Base-by-base conservation (phyloP, 2,888 invertebrate genomes). In the Andricus quercusramuli region DNA sequence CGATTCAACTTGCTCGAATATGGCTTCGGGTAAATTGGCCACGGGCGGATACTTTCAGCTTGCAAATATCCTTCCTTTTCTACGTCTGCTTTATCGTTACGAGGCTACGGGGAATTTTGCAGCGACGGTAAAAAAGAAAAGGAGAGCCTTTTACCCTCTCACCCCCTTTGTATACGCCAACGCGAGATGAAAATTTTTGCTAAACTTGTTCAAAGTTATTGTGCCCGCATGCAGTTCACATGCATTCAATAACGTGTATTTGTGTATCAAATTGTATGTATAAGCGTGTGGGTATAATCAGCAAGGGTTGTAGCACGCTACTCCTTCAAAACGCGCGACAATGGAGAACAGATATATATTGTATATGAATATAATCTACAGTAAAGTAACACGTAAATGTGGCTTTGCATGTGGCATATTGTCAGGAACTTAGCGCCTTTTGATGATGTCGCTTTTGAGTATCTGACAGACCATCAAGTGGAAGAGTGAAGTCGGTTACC, bases 21-120 rank as follows among this genome's bases (percentile, higher is more conserved):
- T 59, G 74, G 74, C 74, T 56, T 74, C 74, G 74, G 56, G 56
- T 74, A 74, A 74, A 74, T 74, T 74, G 74, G 74, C 74, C 74
- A 74, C 74, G 74, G 74, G 74, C 56, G 74, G 56, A 74, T 74
- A 74, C 74, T 74, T 74, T 74, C 51, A 47, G 70, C 32, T 74
- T 74, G 74, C 74, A 74, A 59, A 74, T 74, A 74, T 74, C 74
- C 74, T 74, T 74, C 74, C 74, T 74, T 74, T 74, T 56, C 74
- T 74, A 74, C 56, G 74, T 56, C 74, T 74, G 74, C 56, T 74
- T 74, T 74, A 74, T 74, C 74, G 74, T 74, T 74, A 74, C 56
- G 74, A 74, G 56, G 74, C 74, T 59, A 56, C 32, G 56, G 74
- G 74, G 74, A 74, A 74, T 74, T 51, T 74, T 74, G 74, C 51